A percentile compares a stretch with the other conserved stretches of the same genome.
Conservation (phyloP, 2,888 invertebrate genomes). For the Nephrotoma appendiculata region DNA sequence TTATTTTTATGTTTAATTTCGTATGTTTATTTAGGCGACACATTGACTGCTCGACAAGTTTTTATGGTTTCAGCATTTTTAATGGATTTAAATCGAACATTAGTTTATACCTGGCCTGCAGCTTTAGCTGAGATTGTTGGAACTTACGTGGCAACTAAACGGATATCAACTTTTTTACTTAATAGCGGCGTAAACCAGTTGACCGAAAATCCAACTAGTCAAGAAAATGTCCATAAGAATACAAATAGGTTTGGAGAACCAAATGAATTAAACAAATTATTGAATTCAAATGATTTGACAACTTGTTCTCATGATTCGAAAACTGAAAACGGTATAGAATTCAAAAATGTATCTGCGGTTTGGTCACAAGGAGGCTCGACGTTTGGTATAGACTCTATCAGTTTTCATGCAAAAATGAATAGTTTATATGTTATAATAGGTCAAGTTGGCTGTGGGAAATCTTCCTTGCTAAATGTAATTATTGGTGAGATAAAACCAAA, state of each 20-base stretch:
- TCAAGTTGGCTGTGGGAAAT: slow-evolving; percentile 61
- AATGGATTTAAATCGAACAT: slow-evolving; percentile 59
- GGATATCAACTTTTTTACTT: slow-evolving; percentile 51
- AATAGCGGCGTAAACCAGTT: slow-evolving; percentile 13
- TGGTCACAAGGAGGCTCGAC: slow-evolving; percentile 1
- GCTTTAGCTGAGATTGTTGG: slow-evolving; percentile 66
- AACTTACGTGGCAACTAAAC: slow-evolving; percentile 53
- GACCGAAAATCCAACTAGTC: neutral
- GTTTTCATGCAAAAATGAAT: slow-evolving; percentile 7
- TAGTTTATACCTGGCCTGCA: slow-evolving; percentile 67
- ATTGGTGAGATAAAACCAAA: slow-evolving; percentile 53
- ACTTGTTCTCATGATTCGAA: neutral
- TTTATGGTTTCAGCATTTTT: slow-evolving; percentile 71
- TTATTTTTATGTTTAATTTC: slow-evolving; percentile 60
- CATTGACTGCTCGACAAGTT: slow-evolving; percentile 57
- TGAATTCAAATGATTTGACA: neutral
- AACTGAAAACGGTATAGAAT: slow-evolving; percentile 5
- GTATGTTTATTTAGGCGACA: slow-evolving; percentile 46
- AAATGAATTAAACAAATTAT: neutral
- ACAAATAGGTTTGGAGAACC: neutral
- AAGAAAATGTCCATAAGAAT: neutral
- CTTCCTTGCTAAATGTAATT: slow-evolving; percentile 54
- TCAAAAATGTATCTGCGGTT: slow-evolving; percentile 8
- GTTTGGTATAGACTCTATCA: slow-evolving; percentile 6
- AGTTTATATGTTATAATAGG: slow-evolving; percentile 50